Base-by-base conservation (phyloP, 1,140 invertebrate species). In the Scaptodrosophila lebanonensis region DNA sequence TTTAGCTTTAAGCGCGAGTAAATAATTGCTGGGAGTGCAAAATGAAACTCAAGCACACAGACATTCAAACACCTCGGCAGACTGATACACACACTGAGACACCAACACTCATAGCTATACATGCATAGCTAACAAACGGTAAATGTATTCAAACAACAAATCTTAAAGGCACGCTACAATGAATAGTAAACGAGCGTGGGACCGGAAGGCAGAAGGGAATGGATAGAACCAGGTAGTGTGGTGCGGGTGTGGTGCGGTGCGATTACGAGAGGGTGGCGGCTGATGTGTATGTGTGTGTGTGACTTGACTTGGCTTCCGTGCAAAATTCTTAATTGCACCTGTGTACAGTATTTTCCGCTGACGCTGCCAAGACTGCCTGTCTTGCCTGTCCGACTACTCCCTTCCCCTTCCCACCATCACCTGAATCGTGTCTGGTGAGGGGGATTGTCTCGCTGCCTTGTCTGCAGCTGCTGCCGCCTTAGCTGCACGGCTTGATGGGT, bases 1-100 rank as follows among this genome's bases (percentile, higher is more conserved):
- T 84, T 84, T 84, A 84, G 79, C 79, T 77, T 79, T 82, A 84
- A 84, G 79, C 73, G 70, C 79, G 65, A 63, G 73, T 84, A 84
- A 84, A 84, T 84, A 84, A 84, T 84, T 84, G 79, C 77, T 83
- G 68, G 66, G 79, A 83, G 77, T 83, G 76, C 75, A 83, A 61
- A 82, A 63, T 58, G 63, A 58, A 58, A 62, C 61, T 45, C 66
- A 45, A 56, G 57, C 38, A 68, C 72, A 66, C 44, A 49, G 44
- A 54, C 12, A 29, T 13, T 40, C 12, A 29, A 30, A 33, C 9
- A 25, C 27, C 44, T 22, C 38, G 15, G 42, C 20, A 43, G 27
- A 61, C 29, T 32, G 27, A n/a, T 45, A 33, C 15, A 43, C 59
- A 42, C 0, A 40, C 39, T n/a, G 30, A 50, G 33, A 35, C 12